Evolutionary conservation across 2,888 invertebrate species (phyloP).

Genomic region (Standfussiana lucernea): DNA sequence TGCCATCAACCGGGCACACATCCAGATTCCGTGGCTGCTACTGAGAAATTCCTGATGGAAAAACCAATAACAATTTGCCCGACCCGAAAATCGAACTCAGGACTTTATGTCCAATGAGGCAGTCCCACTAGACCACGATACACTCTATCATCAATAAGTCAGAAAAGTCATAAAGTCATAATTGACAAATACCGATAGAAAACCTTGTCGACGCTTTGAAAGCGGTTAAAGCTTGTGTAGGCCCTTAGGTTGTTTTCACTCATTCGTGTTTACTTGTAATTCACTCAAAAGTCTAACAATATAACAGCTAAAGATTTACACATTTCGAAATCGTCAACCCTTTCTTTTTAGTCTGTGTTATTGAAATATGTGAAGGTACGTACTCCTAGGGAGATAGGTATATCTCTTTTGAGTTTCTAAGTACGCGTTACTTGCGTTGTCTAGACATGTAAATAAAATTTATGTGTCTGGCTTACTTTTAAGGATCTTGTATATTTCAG

Average conservation of each 20-base stretch:
- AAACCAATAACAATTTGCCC: no score
- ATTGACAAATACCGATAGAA: no score
- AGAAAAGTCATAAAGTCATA: no score
- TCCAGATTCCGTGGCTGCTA: no score
- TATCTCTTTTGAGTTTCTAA: slow-evolving; percentile 50
- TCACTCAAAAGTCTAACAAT: neutral
- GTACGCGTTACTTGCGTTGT: slow-evolving; percentile 63
- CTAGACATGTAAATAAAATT: slow-evolving; percentile 69
- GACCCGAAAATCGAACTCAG: no score
- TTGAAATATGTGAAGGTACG: neutral
- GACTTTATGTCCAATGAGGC: no score
- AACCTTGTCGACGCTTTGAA: neutral
- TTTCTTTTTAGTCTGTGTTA: slow-evolving; percentile 17
- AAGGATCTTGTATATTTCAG: slow-evolving; percentile 41
- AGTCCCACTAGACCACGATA: no score
- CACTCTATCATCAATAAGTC: no score
- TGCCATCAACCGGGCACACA: no score
- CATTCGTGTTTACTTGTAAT: neutral
- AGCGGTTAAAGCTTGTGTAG: neutral
- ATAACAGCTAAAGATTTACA: neutral
- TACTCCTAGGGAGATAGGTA: slow-evolving; percentile 21
- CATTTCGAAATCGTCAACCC: neutral
- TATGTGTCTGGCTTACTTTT: slow-evolving; percentile 66
- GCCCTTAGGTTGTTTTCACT: neutral
- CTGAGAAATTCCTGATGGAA: no score